A percentile compares a stretch with the other conserved stretches of the same genome.
phyloP scores from a whole-genome alignment of 2,113 vertebrate genomes.

The Sminthopsis crassicaudata region DNA sequence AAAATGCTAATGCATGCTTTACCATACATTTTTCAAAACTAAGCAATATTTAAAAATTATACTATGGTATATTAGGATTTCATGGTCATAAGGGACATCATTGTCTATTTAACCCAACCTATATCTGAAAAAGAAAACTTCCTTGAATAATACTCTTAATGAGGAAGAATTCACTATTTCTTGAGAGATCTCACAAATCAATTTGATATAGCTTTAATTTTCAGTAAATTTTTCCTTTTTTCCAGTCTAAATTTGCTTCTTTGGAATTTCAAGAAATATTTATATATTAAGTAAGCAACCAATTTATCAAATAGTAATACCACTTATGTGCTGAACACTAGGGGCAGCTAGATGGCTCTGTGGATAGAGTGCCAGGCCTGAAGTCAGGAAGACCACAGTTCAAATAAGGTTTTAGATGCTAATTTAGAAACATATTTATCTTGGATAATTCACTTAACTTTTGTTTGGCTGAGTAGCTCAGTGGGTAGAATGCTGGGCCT shows the following conservation, averaged over 20 bases:
- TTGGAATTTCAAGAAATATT: not conserved
- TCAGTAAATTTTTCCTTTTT: not conserved
- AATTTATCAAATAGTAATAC: conserved; percentile 14
- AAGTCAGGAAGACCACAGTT: not conserved
- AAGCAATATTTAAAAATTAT: not conserved
- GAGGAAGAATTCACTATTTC: not conserved
- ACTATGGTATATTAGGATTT: not conserved
- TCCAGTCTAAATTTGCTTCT: not conserved
- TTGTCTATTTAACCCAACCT: not conserved
- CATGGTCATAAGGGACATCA: not conserved
- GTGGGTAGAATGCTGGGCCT: not conserved
- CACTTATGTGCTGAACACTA: not conserved
- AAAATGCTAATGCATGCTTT: not conserved
- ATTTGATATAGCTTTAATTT: not conserved
- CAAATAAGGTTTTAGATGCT: not conserved
- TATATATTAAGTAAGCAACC: not conserved
- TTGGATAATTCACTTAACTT: not conserved
- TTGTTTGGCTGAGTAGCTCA: not conserved
- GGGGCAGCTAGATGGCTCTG: not conserved
- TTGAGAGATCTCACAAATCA: not conserved
- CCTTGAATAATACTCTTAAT: not conserved
- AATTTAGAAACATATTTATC: too few species aligned
- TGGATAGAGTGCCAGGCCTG: not conserved
- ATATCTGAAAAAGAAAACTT: not conserved
- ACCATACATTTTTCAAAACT: not conserved